Evolutionary conservation across 2,113 vertebrate species (phyloP), one percentile per base, ranked within the genome.

Genomic region (Brachypodius melanocephalos): DNA sequence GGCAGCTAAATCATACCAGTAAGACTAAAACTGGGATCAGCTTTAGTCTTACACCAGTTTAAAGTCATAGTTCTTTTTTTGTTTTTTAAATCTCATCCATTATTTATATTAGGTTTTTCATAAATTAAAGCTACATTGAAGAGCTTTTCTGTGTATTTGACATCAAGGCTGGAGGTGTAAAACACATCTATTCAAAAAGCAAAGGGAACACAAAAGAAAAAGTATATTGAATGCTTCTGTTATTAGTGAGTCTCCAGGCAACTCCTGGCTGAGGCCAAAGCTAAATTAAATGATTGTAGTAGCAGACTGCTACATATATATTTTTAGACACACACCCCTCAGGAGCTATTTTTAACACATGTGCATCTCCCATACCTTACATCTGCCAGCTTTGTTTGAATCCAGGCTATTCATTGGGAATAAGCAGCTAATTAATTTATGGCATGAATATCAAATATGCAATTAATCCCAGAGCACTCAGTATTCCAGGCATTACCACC

Each of bases 371-470:
- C 57, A 42, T 92, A 87, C 32, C 79, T 95, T 80, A 67, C 65
- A 93, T 87, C 78, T 71, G 69, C 88, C 81, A 94, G 58, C 73
- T 96, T 93, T 82, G 91, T 96, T 92, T 94, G 74, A 83, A 94
- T 89, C 69, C 21, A 31, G 57, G 31, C 85, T 66, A 88, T 94
- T 97, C 93, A 89, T 3, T 79, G 38, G 80, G 66, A 96, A 96
- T 63, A 86, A 94, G 66, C 82, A 73, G 48, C 73, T 96, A 96
- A 97, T 96, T 96, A 96, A 94, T 90, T 90, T 94, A 72, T 95
- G 75, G 87, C 87, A 93, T 91, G 91, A 96, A 89, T 81, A 95
- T 88, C 95, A 91, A 85, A 91, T 75, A 66, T 42, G 75, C 68
- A 92, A 90, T 94, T 96, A 94, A 86, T 92, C 84, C 66, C 89